phyloP scores from a whole-genome alignment of 2,888 invertebrate species.

The Xestia c-nigrum region DNA sequence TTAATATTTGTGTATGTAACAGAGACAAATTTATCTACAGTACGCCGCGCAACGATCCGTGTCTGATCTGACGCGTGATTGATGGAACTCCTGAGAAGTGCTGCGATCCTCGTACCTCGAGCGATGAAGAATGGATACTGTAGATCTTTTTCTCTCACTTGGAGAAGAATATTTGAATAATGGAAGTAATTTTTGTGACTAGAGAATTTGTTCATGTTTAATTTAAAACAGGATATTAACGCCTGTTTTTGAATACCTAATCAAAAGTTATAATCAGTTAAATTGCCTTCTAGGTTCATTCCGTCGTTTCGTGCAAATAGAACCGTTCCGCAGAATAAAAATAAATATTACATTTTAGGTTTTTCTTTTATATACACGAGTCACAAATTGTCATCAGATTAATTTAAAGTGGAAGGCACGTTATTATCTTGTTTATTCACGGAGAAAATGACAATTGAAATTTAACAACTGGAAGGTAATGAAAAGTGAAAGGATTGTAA shows the following conservation, averaged over 20 bases:
- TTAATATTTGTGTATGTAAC: constrained; percentile 65
- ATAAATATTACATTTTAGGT: too few species aligned
- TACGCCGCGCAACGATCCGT: constrained; percentile 72
- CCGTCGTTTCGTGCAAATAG: too few species aligned
- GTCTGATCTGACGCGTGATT: constrained; percentile 79
- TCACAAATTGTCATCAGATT: too few species aligned
- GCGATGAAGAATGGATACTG: constrained; percentile 49
- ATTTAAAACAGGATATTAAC: neutral
- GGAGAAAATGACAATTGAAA: too few species aligned
- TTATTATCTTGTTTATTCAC: too few species aligned
- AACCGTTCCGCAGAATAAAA: too few species aligned
- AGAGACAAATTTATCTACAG: constrained; percentile 76
- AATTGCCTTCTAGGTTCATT: neutral
- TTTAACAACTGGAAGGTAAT: too few species aligned
- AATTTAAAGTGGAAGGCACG: too few species aligned
- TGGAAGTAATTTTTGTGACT: constrained; percentile 7
- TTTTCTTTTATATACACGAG: too few species aligned
- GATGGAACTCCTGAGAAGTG: constrained; percentile 74
- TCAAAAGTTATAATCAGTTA: neutral
- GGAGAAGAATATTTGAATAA: constrained; percentile 29
- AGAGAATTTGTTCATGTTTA: constrained; percentile 8
- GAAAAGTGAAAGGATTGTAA: too few species aligned
- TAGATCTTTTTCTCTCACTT: constrained; percentile 43
- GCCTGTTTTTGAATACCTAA: neutral
- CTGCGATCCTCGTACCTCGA: constrained; percentile 58